Evolutionary conservation across 2,113 vertebrate genomes (phyloP), one percentile per base, ranked within the genome.

Genomic region (Boulengeromyrus knoepffleri): DNA sequence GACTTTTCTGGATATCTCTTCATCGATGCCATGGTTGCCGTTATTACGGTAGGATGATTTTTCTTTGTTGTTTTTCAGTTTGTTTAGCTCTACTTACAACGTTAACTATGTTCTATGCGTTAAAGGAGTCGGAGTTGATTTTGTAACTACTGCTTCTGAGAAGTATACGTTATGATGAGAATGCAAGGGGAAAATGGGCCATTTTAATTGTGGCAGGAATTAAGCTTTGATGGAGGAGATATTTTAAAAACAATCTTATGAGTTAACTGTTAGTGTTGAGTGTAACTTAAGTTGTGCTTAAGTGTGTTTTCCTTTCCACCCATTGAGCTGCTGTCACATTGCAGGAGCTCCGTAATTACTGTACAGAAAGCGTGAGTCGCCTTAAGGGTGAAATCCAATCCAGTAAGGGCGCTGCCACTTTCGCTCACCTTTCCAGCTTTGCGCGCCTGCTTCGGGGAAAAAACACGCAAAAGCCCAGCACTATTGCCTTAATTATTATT

Each of bases 391-490:
- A 80, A 36, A 80, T 42, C 31, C 12, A 80, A 80, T 7, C 74
- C 74, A 80, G 74, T 80, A 80, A 80, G 74, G 74, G 74, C 74
- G 74, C 74, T 80, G 74, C 36, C 74, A 42, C 74, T 80, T 80
- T 42, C 36, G 19, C 74, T 80, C 74, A 80, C 36, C 13, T 80
- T n/a, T 39, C 74, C 74, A 42, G 5, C 74, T 42, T 1, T 70
- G 62, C 27, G 10, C 62, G 62, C 62, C 62, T 70, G 62, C 62
- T 70, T 70, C 62, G 10, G 62, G 27, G 9, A 12, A 13, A 31
- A 80, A 42, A 80, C 13, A 10, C 5, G 74, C 70, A 15, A 77
- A 77, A 39, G 2, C 31, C 74, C 74, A 19, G 5, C 31, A 80
- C 36, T 39, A 80, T 17, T 80, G 74, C 15, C 15, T 42, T 39